Conservation (phyloP, 2,113 vertebrate species). For the Paracanthobrama guichenoti region DNA sequence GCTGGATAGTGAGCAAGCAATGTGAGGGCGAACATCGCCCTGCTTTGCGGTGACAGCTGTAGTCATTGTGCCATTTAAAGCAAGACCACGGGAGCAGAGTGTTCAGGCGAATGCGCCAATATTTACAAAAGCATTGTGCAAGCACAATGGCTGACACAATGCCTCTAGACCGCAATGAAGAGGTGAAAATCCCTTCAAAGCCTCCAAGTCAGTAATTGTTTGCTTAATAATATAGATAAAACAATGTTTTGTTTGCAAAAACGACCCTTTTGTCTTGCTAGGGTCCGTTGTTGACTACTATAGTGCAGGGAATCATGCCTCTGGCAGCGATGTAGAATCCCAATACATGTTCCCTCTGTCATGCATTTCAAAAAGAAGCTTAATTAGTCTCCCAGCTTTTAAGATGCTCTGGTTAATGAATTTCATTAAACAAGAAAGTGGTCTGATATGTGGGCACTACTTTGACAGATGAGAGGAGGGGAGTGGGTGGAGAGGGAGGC, state of each 20-base stretch:
- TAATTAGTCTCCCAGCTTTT: constrained; percentile 54
- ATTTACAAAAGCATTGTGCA: constrained; percentile 40
- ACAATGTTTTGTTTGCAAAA: constrained; percentile 6
- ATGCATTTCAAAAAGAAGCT: constrained; percentile 47
- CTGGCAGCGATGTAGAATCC: constrained; percentile 24
- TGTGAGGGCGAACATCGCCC: background rate
- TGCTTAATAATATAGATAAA: constrained; percentile 32
- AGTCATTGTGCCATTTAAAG: constrained; percentile 41
- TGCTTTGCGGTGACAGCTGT: constrained; percentile 21
- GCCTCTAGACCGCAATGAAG: constrained; percentile 28
- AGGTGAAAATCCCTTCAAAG: constrained; percentile 29
- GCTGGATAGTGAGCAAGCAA: constrained; percentile 10
- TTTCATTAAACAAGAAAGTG: constrained; percentile 56
- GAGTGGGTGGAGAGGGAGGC: constrained; percentile 14
- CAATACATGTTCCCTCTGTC: constrained; percentile 42
- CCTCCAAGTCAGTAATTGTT: constrained; percentile 17
- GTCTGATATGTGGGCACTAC: constrained; percentile 37
- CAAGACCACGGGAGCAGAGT: constrained; percentile 29
- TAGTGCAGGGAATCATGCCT: constrained; percentile 6
- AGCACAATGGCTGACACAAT: constrained; percentile 16
- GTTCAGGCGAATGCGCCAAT: constrained; percentile 27
- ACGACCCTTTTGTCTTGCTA: background rate
- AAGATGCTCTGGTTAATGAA: constrained; percentile 53
- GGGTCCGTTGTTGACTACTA: constrained; percentile 11
- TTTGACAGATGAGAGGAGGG: constrained; percentile 36